These are phyloP conservation scores for Leucoptera coffeella DNA, from an alignment of 2,888 invertebrate species.

Conservation along the genomic window DNA sequence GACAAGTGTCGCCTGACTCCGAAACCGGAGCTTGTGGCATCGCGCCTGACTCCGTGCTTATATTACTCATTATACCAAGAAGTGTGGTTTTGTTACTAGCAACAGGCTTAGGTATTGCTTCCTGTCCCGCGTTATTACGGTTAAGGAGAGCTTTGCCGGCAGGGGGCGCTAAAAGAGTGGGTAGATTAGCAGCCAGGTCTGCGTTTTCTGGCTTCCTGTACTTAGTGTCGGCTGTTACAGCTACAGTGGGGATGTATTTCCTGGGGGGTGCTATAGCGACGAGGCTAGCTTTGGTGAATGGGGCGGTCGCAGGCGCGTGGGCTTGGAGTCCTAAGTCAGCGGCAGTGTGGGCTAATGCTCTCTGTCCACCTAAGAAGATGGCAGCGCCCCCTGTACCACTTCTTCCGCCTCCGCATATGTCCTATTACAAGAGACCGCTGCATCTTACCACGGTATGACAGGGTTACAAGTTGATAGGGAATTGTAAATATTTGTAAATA, in stretches of 20 bases:
- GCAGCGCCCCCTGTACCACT: slow-evolving; percentile 34
- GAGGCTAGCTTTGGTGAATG: slow-evolving; percentile 56
- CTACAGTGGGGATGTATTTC: slow-evolving; percentile 51
- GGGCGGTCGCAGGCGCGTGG: slow-evolving; percentile 62
- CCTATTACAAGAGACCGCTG: slow-evolving; percentile 35
- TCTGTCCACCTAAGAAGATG: slow-evolving; percentile 40
- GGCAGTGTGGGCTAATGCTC: slow-evolving; percentile 48
- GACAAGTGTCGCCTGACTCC: slow-evolving; percentile 72
- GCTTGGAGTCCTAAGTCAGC: slow-evolving; percentile 58
- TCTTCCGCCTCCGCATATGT: slow-evolving; percentile 23
- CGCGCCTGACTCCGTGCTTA: slow-evolving; percentile 50
- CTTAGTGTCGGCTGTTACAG: slow-evolving; percentile 63
- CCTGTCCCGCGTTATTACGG: slow-evolving; percentile 69
- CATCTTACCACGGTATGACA: slow-evolving; percentile 37
- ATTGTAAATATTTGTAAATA: no score
- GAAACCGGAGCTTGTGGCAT: slow-evolving; percentile 80
- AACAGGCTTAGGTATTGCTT: slow-evolving; percentile 64
- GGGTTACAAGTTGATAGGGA: no score
- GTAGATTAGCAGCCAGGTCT: slow-evolving; percentile 68
- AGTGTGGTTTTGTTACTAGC: slow-evolving; percentile 61
- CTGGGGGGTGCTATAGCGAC: slow-evolving; percentile 52
- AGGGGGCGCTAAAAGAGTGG: slow-evolving; percentile 61
- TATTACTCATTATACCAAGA: slow-evolving; percentile 57
- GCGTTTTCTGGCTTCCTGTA: slow-evolving; percentile 75
- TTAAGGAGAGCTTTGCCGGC: slow-evolving; percentile 56